Percentiles rank a stretch among this genome's conserved stretches.
phyloP scores from a whole-genome alignment of 2,113 vertebrate genomes.

The Litocranius walleri region DNA sequence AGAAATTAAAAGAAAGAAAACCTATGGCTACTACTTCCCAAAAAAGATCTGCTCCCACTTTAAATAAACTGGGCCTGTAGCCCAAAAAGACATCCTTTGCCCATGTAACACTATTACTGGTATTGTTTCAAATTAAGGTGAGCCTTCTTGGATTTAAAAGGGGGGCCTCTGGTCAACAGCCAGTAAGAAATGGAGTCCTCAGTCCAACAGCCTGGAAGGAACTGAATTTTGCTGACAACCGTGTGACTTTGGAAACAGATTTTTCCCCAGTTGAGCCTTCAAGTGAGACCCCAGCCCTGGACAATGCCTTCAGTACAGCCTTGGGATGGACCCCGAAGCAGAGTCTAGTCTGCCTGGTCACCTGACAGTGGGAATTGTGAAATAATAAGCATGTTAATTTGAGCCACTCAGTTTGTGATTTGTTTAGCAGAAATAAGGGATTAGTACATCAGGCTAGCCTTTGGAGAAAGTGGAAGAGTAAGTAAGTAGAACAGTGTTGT shows the following conservation, averaged over 20 bases:
- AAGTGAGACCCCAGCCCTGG: not conserved
- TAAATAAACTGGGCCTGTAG: not conserved
- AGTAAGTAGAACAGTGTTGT: not conserved
- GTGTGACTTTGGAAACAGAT: not conserved
- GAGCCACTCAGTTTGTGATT: not conserved
- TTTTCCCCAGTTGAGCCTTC: not conserved
- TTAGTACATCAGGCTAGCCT: not conserved
- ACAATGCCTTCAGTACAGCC: not conserved
- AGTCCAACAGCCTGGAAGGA: not conserved
- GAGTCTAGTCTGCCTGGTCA: not conserved
- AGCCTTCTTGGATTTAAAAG: not conserved
- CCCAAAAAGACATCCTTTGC: not conserved
- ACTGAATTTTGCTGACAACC: not conserved
- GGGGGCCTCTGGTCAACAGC: not conserved
- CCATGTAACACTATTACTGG: not conserved
- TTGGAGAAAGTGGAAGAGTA: not conserved
- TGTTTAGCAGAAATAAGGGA: not conserved
- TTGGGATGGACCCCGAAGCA: not conserved
- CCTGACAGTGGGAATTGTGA: not conserved
- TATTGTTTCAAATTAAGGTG: not conserved
- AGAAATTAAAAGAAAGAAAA: not conserved
- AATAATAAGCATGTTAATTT: not conserved
- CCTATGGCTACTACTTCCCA: not conserved
- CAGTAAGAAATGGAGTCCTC: not conserved
- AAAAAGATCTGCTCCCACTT: not conserved